Evolutionary conservation across 2,888 invertebrate genomes (phyloP), one percentile per base, ranked within the genome.

Genomic region (Salpingus planirostris): DNA sequence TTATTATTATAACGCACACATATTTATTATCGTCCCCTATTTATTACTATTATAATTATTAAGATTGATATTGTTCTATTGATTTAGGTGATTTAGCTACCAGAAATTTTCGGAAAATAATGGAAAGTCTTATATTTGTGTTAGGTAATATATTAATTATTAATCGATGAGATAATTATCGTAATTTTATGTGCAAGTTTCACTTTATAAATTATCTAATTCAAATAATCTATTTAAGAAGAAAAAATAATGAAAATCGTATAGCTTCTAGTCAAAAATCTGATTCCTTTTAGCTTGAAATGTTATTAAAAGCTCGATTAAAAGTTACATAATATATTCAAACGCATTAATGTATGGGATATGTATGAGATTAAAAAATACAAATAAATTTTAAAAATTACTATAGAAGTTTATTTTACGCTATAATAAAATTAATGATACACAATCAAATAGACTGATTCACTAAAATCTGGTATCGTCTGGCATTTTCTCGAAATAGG

Each of bases 401-500:
- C 18, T 18, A 6, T 18, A 18, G 10, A 10, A 10, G 6, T 23
- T 23, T 23, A 11, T 23, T 32, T 26, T 32, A 21, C 18, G 8
- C n/a, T n/a, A n/a, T n/a, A n/a, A n/a, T n/a, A n/a, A n/a, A n/a
- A 7, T 18, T 18, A 18, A 7, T 18, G 18, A 18, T 18, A 18
- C 11, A 26, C 6, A 26, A 26, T 26, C n/a, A n/a, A n/a, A n/a
- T n/a, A 13, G 3, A 27, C 13, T 27, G 13, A 27, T 15, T 6
- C 3, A 26, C 62, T 65, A 76, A 62, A 87, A 87, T 52, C 87
- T 73, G 47, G 86, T 82, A 54, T 88, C 82, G 50, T 87, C 85
- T 0, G 89, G 86, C 74, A 83, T 80, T 55, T 83, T 80, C 8
- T 83, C 75, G 60, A 90, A 90, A 62, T 81, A 86, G 0, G 89